Conservation (phyloP, 1,140 invertebrate genomes). For the Sycophila sp. region DNA sequence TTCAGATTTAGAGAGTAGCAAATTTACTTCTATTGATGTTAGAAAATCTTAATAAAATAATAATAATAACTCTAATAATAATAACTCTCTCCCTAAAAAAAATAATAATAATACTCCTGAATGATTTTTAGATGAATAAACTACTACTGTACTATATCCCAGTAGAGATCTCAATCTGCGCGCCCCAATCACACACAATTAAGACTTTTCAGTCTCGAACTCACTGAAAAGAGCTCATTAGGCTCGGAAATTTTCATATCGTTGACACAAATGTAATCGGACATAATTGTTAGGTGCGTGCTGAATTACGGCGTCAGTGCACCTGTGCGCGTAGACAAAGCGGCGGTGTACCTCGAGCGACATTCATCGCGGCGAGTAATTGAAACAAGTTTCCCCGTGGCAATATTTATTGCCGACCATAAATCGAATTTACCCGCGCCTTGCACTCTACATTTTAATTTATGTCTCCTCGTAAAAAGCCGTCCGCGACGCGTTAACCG, state of each 20-base stretch:
- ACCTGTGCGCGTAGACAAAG: slow-evolving; percentile 38
- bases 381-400: slow-evolving; percentile 46
- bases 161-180: too few relatives aligned
- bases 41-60: too few relatives aligned
- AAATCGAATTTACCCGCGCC: slow-evolving; percentile 48
- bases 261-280: slow-evolving; percentile 13
- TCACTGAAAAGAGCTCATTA: too few relatives aligned
- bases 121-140: too few relatives aligned
- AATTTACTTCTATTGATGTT: too few relatives aligned
- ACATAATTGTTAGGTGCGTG: slow-evolving; percentile 9
- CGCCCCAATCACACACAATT: too few relatives aligned
- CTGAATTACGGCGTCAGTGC: slow-evolving; percentile 1
- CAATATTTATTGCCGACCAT: slow-evolving; percentile 46
- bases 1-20: too few relatives aligned
- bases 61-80: too few relatives aligned
- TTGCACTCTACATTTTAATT: slow-evolving; percentile 1
- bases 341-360: slow-evolving; percentile 43
- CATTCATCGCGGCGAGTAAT: slow-evolving; percentile 45
- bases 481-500: neutral
- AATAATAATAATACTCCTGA: too few relatives aligned
- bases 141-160: too few relatives aligned
- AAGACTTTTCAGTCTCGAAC: too few relatives aligned
- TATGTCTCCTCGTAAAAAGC: neutral
- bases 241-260: neutral
- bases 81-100: too few relatives aligned